Base-by-base conservation (phyloP, 2,797 vertebrate genomes). In the Threskiornis aethiopicus region DNA sequence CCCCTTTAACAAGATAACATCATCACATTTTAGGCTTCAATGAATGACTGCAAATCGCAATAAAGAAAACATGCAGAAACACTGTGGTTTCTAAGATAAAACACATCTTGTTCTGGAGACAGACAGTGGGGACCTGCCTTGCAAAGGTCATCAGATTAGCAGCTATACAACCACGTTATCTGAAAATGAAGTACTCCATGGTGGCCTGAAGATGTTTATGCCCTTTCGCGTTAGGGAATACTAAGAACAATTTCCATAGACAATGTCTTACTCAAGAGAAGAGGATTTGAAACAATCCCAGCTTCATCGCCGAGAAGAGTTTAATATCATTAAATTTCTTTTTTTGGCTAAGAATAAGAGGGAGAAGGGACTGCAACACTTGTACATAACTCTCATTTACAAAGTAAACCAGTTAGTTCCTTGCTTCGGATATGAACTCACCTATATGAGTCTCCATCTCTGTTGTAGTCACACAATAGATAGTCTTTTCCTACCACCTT, bases 381-480 rank as follows among this genome's bases (percentile, higher is more conserved):
- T 19, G 26, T 5, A 11, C 2, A 0, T 2, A 46, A 58, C 7
- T 72, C n/a, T 39, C 20, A 35, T 7, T 31, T 2, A 5, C 37
- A 55, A 42, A 55, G 41, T 9, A 29, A 67, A 41, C 3, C 49
- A 6, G n/a, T 10, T 16, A 64, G 83, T 7, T 19, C 29, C 24
- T 8, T 31, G 64, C 49, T 9, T 1, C 6, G 57, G 70, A 16
- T 4, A 16, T 7, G 25, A 66, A 72, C 96, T 95, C 77, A 99
- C 99, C 99, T 99, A 95, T 99, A 99, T 8, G 99, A 99, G 98
- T 99, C 99, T 42, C 99, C 99, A 57, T 99, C 99, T 97, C 99
- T 98, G 98, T 99, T 99, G 98, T 99, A 99, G 97, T 99, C 99
- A 55, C 99, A 99, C 93, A 99, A 98, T 96, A 99, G 98, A 97